Conservation (phyloP, 2,888 invertebrate species). For the Acronicta alni region DNA sequence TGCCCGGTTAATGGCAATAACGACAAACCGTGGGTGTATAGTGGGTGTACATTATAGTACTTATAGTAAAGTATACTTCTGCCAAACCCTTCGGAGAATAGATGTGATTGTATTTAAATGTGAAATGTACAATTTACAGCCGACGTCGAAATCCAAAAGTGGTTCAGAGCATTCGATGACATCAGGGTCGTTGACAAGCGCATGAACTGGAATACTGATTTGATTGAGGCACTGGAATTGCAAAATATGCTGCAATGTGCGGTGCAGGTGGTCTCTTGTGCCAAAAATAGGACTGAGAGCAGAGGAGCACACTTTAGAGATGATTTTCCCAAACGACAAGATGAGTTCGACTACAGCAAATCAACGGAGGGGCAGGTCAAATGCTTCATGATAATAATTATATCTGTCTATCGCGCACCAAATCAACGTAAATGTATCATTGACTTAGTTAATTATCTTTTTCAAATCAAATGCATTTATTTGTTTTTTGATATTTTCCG, state of each 20-base stretch:
- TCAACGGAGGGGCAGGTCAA: conserved; percentile 94
- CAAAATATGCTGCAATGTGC: conserved; percentile 98
- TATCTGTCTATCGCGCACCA: no score
- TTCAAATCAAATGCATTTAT: no score
- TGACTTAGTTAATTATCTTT: no score
- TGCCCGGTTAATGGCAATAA: no score
- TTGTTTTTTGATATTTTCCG: no score
- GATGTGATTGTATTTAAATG: no score
- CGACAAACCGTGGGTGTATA: no score
- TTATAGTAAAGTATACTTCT: no score
- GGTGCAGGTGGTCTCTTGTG: conserved; percentile 94
- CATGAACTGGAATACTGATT: conserved; percentile 98
- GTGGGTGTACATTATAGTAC: no score
- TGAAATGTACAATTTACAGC: conserved; percentile 56
- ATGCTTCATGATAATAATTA: no score
- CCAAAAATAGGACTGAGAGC: conserved; percentile 98
- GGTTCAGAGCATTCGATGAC: conserved; percentile 93
- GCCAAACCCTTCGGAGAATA: no score
- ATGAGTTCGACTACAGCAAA: conserved; percentile 98
- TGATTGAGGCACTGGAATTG: conserved; percentile 98
- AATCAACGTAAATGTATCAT: no score
- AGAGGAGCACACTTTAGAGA: conserved; percentile 99
- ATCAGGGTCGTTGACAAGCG: conserved; percentile 92
- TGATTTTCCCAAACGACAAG: conserved; percentile 96
- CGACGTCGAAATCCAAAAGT: conserved; percentile 90